These are phyloP conservation scores for Drosophila koepferae DNA, from an alignment of 2,888 invertebrate genomes.

Conservation along the genomic window DNA sequence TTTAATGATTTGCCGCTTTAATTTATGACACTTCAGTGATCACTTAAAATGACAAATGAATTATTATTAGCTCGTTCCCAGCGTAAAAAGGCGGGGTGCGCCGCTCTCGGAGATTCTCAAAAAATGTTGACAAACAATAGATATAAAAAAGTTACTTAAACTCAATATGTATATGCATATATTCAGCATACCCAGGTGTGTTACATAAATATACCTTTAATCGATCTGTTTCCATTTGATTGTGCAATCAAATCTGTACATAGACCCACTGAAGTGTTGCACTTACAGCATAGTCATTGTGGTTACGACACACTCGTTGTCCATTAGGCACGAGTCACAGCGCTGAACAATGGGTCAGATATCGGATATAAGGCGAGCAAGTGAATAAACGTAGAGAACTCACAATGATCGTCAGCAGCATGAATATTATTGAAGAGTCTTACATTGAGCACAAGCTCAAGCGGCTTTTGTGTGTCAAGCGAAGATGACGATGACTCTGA, in stretches of 20 bases:
- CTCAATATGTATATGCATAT: neutral
- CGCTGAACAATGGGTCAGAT: conserved; percentile 18
- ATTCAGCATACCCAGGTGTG: neutral
- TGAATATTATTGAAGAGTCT: conserved; percentile 7
- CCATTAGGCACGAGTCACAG: conserved; percentile 49
- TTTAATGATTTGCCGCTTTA: conserved; percentile 14
- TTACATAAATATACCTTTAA: conserved; percentile 10
- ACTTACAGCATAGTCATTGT: conserved; percentile 32
- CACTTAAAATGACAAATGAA: conserved; percentile 27
- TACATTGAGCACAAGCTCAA: conserved; percentile 11
- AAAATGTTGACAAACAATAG: neutral
- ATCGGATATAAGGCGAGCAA: conserved; percentile 2
- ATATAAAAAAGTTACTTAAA: neutral
- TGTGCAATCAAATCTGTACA: conserved; percentile 16
- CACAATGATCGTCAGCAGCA: conserved; percentile 6
- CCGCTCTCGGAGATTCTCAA: conserved; percentile 21
- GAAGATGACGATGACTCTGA: conserved; percentile 25
- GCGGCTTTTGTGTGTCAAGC: conserved; percentile 45
- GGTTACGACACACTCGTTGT: conserved; percentile 37
- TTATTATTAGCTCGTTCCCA: conserved; percentile 13
- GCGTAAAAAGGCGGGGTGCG: neutral
- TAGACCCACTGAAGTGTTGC: conserved; percentile 22
- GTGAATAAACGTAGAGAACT: neutral
- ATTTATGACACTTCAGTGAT: conserved; percentile 40
- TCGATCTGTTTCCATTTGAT: conserved; percentile 29